These are phyloP conservation scores for Meandrusa payeni DNA, from an alignment of 2,888 invertebrate species.

Conservation along the genomic window DNA sequence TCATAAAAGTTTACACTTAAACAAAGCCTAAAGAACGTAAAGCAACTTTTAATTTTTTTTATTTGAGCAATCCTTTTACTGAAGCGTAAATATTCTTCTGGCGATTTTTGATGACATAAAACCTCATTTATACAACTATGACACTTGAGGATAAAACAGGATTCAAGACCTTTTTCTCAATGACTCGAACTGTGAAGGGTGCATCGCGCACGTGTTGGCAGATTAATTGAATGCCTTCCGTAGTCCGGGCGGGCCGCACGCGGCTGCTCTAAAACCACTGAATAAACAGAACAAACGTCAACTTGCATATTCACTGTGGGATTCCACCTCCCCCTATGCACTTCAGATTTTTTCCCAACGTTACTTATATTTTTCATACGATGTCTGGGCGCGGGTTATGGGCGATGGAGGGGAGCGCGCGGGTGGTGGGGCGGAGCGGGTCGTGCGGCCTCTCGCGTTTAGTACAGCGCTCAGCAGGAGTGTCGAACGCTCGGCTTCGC, in stretches of 20 bases:
- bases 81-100: no score
- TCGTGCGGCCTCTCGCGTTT: slow-evolving; percentile 74
- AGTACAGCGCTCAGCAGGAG: slow-evolving; percentile 80
- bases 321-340: slow-evolving; percentile 42
- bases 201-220: slow-evolving; percentile 71
- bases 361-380: slow-evolving; percentile 57
- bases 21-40: no score
- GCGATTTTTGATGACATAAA: no score
- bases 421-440: slow-evolving; percentile 58
- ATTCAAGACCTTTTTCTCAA: slow-evolving; percentile 4
- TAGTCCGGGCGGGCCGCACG: slow-evolving; percentile 32
- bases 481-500: slow-evolving; percentile 77
- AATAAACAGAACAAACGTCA: slow-evolving; percentile 40
- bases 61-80: no score
- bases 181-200: slow-evolving; percentile 24
- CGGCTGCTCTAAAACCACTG: slow-evolving; percentile 38
- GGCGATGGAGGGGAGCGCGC: slow-evolving; percentile 53
- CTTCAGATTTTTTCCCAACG: slow-evolving; percentile 56
- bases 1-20: no score
- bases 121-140: no score
- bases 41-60: no score
- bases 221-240: slow-evolving; percentile 68
- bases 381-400: slow-evolving; percentile 62
- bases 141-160: no score
- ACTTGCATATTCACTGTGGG: slow-evolving; percentile 36